Percentiles rank a stretch among this genome's conserved stretches.
phyloP scores from a whole-genome alignment of 2,113 vertebrate genomes.

The Varanus salvator region DNA sequence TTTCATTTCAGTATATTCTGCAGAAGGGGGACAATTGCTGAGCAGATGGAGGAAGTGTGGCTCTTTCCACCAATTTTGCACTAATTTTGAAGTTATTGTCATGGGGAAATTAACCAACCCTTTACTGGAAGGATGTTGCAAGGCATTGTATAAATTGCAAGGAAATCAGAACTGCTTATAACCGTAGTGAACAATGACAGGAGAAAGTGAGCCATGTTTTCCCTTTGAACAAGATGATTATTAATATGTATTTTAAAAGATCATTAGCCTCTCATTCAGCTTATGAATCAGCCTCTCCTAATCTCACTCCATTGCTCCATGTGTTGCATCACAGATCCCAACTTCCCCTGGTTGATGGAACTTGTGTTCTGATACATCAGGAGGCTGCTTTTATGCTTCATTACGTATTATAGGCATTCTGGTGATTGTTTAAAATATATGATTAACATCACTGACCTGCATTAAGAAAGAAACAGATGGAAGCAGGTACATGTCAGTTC shows the following conservation, averaged over 20 bases:
- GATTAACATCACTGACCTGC: constrained; percentile 26
- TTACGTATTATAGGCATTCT: constrained; percentile 40
- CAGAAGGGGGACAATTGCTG: background rate
- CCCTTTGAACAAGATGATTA: constrained; percentile 20
- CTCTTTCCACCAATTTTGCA: constrained; percentile 31
- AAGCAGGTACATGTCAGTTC: too few relatives aligned
- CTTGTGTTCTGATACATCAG: too few relatives aligned
- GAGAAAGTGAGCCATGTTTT: constrained; percentile 54
- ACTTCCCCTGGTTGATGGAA: too few relatives aligned
- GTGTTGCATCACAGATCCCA: too few relatives aligned
- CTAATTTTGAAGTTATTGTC: constrained; percentile 47
- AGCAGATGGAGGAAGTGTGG: constrained; percentile 55
- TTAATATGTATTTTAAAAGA: constrained; percentile 36
- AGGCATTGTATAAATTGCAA: background rate
- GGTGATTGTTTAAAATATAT: constrained; percentile 13
- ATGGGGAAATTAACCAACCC: constrained; percentile 27
- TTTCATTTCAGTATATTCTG: constrained; percentile 31
- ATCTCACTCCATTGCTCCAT: too few relatives aligned
- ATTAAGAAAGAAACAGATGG: constrained; percentile 15
- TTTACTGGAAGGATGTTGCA: background rate
- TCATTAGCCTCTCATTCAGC: constrained; percentile 41
- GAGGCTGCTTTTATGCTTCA: too few relatives aligned
- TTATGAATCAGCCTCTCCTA: constrained; percentile 30
- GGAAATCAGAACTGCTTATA: background rate
- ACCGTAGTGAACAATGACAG: constrained; percentile 40